Percentiles rank a stretch among this genome's conserved stretches.
These are phyloP conservation scores for Vandiemenella viatica DNA, from an alignment of 2,888 invertebrate genomes.

Conservation along the genomic window DNA sequence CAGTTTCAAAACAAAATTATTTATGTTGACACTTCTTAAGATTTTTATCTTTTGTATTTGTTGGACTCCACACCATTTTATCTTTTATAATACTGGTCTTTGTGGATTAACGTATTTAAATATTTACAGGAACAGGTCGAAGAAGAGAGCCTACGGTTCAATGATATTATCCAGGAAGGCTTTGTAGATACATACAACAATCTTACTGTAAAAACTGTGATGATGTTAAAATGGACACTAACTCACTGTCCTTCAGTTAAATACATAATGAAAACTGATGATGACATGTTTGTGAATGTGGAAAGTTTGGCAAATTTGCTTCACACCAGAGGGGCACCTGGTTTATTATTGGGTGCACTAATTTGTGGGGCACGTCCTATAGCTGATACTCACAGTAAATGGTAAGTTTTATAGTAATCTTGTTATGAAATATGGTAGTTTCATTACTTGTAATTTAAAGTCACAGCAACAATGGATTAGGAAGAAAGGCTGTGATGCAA, in stretches of 20 bases:
- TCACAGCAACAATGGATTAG: too few relatives aligned
- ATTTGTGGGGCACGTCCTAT: constrained; percentile 66
- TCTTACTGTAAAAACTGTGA: constrained; percentile 68
- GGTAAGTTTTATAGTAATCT: constrained; percentile 47
- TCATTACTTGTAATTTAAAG: too few relatives aligned
- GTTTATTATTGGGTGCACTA: constrained; percentile 53
- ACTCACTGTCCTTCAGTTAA: constrained; percentile 44
- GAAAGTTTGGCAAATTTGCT: constrained; percentile 40
- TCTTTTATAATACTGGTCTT: too few relatives aligned
- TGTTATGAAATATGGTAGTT: too few relatives aligned
- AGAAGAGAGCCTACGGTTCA: constrained; percentile 48
- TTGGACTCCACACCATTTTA: too few relatives aligned
- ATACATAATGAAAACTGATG: constrained; percentile 71
- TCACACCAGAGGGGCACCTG: constrained; percentile 22
- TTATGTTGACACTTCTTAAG: too few relatives aligned
- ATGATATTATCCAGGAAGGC: constrained; percentile 68
- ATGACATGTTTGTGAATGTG: constrained; percentile 73
- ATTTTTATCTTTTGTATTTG: too few relatives aligned
- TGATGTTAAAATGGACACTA: constrained; percentile 69
- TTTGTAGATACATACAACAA: constrained; percentile 77
- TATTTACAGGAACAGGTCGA: constrained; percentile 41
- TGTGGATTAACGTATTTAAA: too few relatives aligned
- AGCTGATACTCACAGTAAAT: constrained; percentile 53
- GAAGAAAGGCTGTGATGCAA: too few relatives aligned
- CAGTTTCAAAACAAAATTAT: too few relatives aligned